phyloP scores from a whole-genome alignment of 2,797 vertebrate species.

The Sarcoramphus papa region DNA sequence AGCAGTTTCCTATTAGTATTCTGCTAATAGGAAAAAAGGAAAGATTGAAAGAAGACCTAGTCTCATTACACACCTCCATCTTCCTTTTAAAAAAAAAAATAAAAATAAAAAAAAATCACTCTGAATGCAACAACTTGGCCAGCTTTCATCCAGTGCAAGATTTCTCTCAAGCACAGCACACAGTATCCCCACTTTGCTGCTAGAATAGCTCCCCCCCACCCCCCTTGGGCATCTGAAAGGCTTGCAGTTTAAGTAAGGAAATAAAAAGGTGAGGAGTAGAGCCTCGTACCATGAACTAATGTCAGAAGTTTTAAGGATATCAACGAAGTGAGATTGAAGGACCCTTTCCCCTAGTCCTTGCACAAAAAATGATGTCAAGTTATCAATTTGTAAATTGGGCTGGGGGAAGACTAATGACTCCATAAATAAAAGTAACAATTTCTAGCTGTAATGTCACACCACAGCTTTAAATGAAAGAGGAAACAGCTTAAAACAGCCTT shows the following conservation, averaged over 20 bases:
- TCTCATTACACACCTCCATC: not conserved
- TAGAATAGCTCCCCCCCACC: not conserved
- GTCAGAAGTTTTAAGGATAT: not conserved
- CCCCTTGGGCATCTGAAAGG: not conserved
- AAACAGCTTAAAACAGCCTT: not conserved
- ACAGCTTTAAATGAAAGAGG: not conserved
- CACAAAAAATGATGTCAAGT: not conserved
- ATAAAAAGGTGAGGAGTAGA: not conserved
- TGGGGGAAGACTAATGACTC: not conserved
- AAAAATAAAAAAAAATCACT: not conserved
- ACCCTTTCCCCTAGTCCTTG: not conserved
- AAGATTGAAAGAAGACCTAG: not conserved
- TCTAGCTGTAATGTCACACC: not conserved
- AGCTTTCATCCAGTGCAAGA: not conserved
- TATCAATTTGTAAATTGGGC: not conserved
- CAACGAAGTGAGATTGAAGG: not conserved
- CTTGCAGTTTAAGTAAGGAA: not conserved
- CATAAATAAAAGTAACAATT: not conserved
- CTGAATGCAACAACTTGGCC: not conserved
- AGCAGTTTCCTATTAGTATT: not conserved
- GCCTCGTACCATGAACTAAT: not conserved
- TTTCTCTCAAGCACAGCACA: not conserved
- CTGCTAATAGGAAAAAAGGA: not conserved
- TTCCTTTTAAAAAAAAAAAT: not conserved
- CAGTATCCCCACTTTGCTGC: not conserved